These are phyloP conservation scores for Diachasma alloeum DNA, from an alignment of 1,140 invertebrate genomes.

Conservation along the genomic window DNA sequence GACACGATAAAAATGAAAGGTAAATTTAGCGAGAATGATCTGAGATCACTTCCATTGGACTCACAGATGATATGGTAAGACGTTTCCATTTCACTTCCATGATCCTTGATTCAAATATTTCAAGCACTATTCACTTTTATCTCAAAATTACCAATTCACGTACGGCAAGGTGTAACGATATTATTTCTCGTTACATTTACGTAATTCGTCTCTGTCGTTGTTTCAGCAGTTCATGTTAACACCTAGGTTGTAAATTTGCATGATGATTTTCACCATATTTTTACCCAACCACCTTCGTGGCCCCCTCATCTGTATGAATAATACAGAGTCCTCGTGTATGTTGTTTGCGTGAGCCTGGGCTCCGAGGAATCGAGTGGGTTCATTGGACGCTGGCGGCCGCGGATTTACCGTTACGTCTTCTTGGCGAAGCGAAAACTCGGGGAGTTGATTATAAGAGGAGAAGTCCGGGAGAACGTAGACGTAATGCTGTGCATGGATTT, in stretches of 20 bases:
- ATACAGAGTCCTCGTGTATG: neutral
- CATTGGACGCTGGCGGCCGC: slow-evolving; percentile 63
- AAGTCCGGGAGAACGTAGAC: neutral
- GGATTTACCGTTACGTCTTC: slow-evolving; percentile 64
- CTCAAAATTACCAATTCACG: neutral
- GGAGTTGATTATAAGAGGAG: neutral
- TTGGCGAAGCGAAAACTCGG: slow-evolving; percentile 53
- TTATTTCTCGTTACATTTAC: neutral
- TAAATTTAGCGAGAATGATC: neutral
- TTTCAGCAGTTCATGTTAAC: neutral
- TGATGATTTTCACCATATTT: slow-evolving; percentile 8
- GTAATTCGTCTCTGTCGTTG: neutral
- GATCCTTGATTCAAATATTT: neutral
- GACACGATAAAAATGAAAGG: neutral
- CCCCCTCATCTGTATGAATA: neutral
- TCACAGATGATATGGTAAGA: neutral
- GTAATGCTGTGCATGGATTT: neutral
- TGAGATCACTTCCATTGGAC: neutral
- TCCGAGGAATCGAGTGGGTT: slow-evolving; percentile 57
- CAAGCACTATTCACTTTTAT: neutral
- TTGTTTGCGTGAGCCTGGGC: slow-evolving; percentile 34
- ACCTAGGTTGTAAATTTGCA: neutral
- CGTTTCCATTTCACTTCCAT: neutral
- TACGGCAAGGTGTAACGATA: neutral
- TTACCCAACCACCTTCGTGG: neutral